phyloP scores from a whole-genome alignment of 2,113 vertebrate species.

The Chamaea fasciata region DNA sequence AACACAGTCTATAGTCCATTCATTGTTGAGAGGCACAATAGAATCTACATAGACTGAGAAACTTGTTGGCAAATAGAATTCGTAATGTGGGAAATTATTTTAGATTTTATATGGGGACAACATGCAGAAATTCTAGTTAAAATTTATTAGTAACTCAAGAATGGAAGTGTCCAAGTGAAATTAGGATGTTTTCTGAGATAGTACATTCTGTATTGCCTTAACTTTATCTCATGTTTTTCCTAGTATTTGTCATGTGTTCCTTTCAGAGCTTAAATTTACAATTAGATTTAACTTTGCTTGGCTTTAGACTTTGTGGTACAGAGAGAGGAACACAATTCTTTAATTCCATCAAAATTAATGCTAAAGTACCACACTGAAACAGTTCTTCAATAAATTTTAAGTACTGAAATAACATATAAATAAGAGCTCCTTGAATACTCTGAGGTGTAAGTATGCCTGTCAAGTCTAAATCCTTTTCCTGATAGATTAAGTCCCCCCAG shows the following conservation, averaged over 20 bases:
- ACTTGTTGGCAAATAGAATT: not conserved
- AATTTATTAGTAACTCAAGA: not conserved
- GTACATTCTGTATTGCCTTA: not conserved
- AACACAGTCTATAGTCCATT: not conserved
- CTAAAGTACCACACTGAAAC: not conserved
- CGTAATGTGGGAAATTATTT: not conserved
- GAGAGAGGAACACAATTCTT: not conserved
- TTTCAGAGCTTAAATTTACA: not conserved
- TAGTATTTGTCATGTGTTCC: not conserved
- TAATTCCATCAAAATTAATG: not conserved
- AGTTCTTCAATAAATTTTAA: constrained; percentile 6
- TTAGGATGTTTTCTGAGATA: not conserved
- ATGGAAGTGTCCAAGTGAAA: not conserved
- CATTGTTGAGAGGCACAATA: not conserved
- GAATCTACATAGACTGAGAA: not conserved
- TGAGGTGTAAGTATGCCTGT: constrained; percentile 17
- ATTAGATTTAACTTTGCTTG: not conserved
- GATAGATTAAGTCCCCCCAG: constrained; percentile 20
- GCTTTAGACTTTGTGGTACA: not conserved
- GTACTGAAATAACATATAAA: constrained; percentile 18
- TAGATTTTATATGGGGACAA: not conserved
- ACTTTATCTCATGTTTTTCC: not conserved
- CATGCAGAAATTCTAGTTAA: not conserved
- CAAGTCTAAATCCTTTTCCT: constrained; percentile 35
- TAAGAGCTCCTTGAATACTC: constrained; percentile 15